Evolutionary conservation across 2,797 vertebrate genomes (phyloP).

Genomic region (Poecilia velifera): DNA sequence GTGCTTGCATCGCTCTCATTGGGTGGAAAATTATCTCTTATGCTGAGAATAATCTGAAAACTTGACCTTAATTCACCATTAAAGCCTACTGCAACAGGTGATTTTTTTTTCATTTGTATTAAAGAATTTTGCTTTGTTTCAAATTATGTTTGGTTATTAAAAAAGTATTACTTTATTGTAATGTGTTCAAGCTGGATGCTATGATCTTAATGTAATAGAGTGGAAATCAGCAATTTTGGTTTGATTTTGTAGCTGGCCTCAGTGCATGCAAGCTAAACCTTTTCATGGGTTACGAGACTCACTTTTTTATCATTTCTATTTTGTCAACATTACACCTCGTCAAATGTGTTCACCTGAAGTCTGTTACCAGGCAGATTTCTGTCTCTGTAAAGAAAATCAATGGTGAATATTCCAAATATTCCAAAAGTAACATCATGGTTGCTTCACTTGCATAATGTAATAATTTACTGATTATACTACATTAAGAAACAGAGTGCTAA

Average conservation of each 20-base stretch:
- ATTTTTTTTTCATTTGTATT: conserved; percentile 30
- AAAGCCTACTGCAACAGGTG: conserved; percentile 60
- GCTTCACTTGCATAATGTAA: neutral
- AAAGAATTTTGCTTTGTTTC: conserved; percentile 35
- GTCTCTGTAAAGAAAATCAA: conserved; percentile 1
- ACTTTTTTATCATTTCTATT: neutral
- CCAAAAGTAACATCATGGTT: neutral
- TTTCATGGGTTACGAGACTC: neutral
- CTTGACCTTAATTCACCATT: conserved; percentile 68
- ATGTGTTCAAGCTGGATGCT: conserved; percentile 1
- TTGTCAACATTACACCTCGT: conserved; percentile 14
- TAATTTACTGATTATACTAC: conserved; percentile 13
- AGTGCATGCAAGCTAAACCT: conserved; percentile 4
- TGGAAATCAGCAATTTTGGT: conserved; percentile 36
- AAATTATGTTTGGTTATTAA: conserved; percentile 30
- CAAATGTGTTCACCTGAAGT: conserved; percentile 22
- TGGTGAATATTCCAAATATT: neutral
- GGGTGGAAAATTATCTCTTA: conserved; percentile 24
- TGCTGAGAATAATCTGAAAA: conserved; percentile 22
- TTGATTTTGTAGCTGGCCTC: conserved; percentile 19
- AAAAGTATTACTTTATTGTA: conserved; percentile 33
- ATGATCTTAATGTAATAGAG: conserved; percentile 10
- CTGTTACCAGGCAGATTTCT: conserved; percentile 13
- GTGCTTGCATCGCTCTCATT: conserved; percentile 31
- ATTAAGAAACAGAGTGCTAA: conserved; percentile 44